Conservation (phyloP, 1,140 invertebrate genomes). For the Drosophila nikananu region DNA sequence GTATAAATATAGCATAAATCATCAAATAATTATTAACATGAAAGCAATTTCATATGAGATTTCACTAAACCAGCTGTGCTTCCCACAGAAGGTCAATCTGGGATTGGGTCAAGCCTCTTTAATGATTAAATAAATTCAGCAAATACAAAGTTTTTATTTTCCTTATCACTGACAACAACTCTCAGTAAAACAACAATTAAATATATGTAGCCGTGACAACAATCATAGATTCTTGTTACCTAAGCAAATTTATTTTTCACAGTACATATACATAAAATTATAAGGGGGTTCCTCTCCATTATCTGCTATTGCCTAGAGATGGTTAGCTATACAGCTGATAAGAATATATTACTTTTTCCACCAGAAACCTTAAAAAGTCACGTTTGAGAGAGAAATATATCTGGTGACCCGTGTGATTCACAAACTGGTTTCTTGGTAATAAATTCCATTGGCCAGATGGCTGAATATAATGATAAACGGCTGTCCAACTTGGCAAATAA, state of each 20-base stretch:
- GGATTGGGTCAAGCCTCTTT: not conserved
- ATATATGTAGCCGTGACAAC: not conserved
- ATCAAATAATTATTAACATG: too few species aligned
- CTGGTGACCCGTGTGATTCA: slow-evolving; percentile 8
- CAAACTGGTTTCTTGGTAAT: slow-evolving; percentile 17
- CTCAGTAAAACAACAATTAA: too few species aligned
- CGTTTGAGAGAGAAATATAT: slow-evolving; percentile 2
- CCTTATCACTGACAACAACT: not conserved
- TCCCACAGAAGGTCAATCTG: not conserved
- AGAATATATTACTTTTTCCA: slow-evolving; percentile 1
- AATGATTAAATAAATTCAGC: not conserved
- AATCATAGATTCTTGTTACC: not conserved
- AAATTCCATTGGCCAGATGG: slow-evolving; percentile 17
- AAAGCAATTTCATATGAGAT: too few species aligned
- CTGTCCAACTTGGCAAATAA: not conserved
- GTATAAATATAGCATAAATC: too few species aligned
- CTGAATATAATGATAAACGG: slow-evolving; percentile 14
- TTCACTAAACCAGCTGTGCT: too few species aligned
- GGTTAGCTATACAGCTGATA: slow-evolving; percentile 7
- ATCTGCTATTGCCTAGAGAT: slow-evolving; percentile 3
- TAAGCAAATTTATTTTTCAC: not conserved
- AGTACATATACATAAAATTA: not conserved
- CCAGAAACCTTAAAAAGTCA: slow-evolving; percentile 8
- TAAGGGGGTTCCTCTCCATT: not conserved
- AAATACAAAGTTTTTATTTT: not conserved